A percentile compares a stretch with the other conserved stretches of the same genome.
These are phyloP conservation scores for Coptotermes formosanus DNA, from an alignment of 1,140 invertebrate species.

Conservation along the genomic window DNA sequence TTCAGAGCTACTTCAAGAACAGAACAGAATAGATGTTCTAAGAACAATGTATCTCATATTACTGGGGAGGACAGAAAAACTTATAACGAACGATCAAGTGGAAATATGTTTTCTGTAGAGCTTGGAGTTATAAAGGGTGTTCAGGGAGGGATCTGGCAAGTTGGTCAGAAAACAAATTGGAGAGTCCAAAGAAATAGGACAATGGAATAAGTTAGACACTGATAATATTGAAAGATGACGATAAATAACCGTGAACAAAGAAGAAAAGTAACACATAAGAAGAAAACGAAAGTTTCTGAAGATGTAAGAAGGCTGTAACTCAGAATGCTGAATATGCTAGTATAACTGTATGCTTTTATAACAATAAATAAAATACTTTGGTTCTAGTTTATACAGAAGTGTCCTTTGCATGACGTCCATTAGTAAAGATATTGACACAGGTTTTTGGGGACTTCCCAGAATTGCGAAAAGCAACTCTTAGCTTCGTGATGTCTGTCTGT, in stretches of 20 bases:
- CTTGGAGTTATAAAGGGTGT: not conserved
- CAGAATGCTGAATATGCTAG: no score
- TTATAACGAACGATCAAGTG: not conserved
- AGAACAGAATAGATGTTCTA: not conserved
- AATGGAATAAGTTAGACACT: not conserved
- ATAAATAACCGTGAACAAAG: not conserved
- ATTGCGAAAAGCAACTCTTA: no score
- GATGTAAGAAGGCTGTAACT: no score
- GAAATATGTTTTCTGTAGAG: not conserved
- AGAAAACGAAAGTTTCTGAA: no score
- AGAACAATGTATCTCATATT: not conserved
- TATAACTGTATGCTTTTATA: no score
- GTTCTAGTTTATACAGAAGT: no score
- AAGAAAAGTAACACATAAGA: not conserved
- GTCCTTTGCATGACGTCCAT: no score
- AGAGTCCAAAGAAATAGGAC: not conserved
- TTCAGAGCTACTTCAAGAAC: not conserved
- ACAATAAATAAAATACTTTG: no score
- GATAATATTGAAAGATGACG: not conserved
- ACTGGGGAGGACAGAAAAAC: not conserved
- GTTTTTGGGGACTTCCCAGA: no score
- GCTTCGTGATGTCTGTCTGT: no score
- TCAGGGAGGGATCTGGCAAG: not conserved
- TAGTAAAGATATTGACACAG: no score
- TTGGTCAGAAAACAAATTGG: not conserved